Conservation (phyloP, 1,140 invertebrate genomes). For the Drosophila albomicans region DNA sequence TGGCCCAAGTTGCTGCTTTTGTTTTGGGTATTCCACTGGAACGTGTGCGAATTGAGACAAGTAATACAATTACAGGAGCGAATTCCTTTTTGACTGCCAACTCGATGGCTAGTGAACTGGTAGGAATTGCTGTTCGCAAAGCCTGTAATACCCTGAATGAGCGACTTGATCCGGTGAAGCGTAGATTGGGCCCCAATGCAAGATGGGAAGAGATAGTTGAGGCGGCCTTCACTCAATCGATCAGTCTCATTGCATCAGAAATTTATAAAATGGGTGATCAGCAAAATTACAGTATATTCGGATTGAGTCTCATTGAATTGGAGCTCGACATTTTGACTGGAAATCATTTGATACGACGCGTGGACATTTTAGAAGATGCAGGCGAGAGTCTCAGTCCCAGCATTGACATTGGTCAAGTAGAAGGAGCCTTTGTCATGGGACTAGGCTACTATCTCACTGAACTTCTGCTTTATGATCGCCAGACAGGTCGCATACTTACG, state of each 20-base stretch:
- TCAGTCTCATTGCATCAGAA: constrained; percentile 88
- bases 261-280: constrained; percentile 84
- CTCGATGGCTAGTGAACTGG: constrained; percentile 89
- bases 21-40: constrained; percentile 90
- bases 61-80: constrained; percentile 87
- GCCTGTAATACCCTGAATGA: constrained; percentile 88
- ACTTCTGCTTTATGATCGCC: constrained; percentile 87
- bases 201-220: constrained; percentile 89
- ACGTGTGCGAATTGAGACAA: constrained; percentile 89
- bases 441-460: constrained; percentile 92
- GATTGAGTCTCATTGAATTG: constrained; percentile 87
- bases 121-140: constrained; percentile 88
- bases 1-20: constrained; percentile 91
- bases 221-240: constrained; percentile 86
- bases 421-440: constrained; percentile 93
- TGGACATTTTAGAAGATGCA: constrained; percentile 91
- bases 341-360: constrained; percentile 87
- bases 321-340: constrained; percentile 91
- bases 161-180: constrained; percentile 88
- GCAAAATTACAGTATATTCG: constrained; percentile 86
- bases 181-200: constrained; percentile 86
- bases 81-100: constrained; percentile 89
- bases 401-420: constrained; percentile 91
- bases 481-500: constrained; percentile 89
- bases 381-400: constrained; percentile 90